Evolutionary conservation across 1,140 invertebrate genomes (phyloP), one percentile per base, ranked within the genome.

Genomic region (Daktulosphaira vitifoliae): DNA sequence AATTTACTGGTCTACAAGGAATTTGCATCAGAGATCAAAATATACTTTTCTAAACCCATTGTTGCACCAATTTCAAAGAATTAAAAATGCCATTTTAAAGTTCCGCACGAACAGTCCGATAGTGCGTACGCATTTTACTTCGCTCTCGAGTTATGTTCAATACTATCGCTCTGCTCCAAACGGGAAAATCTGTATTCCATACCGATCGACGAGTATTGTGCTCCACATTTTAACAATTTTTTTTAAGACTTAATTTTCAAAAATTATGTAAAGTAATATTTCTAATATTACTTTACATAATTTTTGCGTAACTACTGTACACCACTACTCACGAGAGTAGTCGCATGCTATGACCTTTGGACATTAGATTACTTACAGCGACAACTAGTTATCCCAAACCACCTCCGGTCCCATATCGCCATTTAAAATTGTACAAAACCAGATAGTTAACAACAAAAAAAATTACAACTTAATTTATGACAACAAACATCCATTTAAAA

Each of bases 151-250:
- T 33, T 33, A 33, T 33, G 29, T 33, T 33, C 39, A 44, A 44
- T 11, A 7, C 39, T 44, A 11, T 44, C 39, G 39, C 39, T 44
- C n/a, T 44, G 15, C 39, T 44, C 39, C 39, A 16, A 44, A 44
- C 39, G 39, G 39, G 15, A 44, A 44, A 44, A 44, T 44, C 39
- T 44, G 39, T 16, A 44, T 44, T 44, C 15, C n/a, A 44, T 15
- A 44, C 39, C 39, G n/a, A n/a, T 44, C 39, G 39, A 44, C 7
- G 39, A 44, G 39, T 44, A 44, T 44, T 44, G 39, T 44, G 39
- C 39, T n/a, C 39, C 39, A 44, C 39, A n/a, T 4, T 44, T 16
- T 44, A 44, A 44, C 39, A 16, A 44, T 5, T 15, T 44, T 44
- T n/a, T 4, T 44, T 44, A 11, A 33, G 29, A 33, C 39, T 11